These are phyloP conservation scores for Turdus rufiventris DNA, from an alignment of 2,113 vertebrate species.

Conservation along the genomic window DNA sequence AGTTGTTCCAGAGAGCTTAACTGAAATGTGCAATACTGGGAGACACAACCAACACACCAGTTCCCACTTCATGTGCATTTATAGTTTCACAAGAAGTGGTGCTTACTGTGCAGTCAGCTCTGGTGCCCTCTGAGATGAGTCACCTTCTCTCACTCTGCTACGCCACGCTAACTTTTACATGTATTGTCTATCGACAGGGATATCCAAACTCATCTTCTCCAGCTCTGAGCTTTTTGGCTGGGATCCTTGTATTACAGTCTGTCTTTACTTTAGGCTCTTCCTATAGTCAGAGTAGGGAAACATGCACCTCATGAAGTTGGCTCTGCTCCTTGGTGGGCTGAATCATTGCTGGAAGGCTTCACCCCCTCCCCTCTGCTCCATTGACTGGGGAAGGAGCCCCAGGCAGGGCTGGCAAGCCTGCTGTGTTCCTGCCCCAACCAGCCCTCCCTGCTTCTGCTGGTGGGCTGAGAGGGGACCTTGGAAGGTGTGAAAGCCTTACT, in stretches of 20 bases:
- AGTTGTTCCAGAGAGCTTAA: not conserved
- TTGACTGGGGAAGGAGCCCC: not conserved
- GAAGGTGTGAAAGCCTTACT: not conserved
- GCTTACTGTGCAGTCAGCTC: not conserved
- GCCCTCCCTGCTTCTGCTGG: not conserved
- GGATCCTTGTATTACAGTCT: not conserved
- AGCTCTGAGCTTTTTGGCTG: not conserved
- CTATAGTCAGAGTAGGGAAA: not conserved
- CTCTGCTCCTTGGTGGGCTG: not conserved
- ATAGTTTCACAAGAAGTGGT: not conserved
- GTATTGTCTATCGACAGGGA: not conserved
- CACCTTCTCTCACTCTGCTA: not conserved
- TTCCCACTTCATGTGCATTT: not conserved
- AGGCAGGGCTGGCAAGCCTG: not conserved
- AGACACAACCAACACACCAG: not conserved
- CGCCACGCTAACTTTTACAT: rapidly evolving
- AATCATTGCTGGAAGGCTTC: not conserved
- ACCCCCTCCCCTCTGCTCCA: not conserved
- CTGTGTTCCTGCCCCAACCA: not conserved
- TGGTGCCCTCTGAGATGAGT: not conserved
- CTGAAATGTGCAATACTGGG: not conserved
- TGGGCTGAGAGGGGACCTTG: not conserved
- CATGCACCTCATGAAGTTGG: rapidly evolving
- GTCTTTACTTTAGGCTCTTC: not conserved
- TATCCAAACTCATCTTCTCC: not conserved